Percentiles rank a stretch among this genome's conserved stretches.
These are phyloP conservation scores for Tachuris rubrigastra DNA, from an alignment of 2,113 vertebrate genomes.

Conservation along the genomic window DNA sequence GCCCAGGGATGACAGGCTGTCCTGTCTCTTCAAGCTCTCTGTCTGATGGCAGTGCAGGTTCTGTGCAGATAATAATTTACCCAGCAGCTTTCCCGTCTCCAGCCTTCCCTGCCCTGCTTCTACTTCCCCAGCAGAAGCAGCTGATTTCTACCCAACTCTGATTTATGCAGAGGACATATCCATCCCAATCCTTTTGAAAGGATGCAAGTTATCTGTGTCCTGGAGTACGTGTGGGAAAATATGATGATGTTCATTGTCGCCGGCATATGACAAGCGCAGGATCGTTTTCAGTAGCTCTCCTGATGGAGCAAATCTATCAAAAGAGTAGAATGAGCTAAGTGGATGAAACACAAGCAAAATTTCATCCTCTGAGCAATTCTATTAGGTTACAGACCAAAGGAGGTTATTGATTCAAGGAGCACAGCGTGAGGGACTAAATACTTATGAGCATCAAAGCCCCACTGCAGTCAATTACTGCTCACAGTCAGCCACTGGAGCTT, in stretches of 20 bases:
- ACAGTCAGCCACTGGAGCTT: not conserved
- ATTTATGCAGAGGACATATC: not conserved
- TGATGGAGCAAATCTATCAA: not conserved
- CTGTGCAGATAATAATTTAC: accelerated
- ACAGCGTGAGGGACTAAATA: not conserved
- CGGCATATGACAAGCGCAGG: accelerated
- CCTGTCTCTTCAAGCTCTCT: not conserved
- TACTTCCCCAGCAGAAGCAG: not conserved
- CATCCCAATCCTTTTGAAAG: not conserved
- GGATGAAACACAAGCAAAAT: conserved; percentile 18
- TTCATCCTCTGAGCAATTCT: conserved; percentile 21
- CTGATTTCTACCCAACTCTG: not conserved
- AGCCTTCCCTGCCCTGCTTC: not conserved
- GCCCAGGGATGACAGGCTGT: not conserved
- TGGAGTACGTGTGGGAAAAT: not conserved
- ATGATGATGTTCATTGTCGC: not conserved
- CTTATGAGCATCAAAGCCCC: not conserved
- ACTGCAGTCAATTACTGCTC: not conserved
- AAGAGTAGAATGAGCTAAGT: not conserved
- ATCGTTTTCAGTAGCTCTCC: not conserved
- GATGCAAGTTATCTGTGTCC: not conserved
- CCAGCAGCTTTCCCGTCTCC: not conserved
- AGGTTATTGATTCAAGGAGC: conserved; percentile 20
- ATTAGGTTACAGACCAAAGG: not conserved
- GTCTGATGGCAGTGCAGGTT: not conserved